Evolutionary conservation across 2,888 invertebrate genomes (phyloP).

Genomic region (Xestobium rufovillosum): DNA sequence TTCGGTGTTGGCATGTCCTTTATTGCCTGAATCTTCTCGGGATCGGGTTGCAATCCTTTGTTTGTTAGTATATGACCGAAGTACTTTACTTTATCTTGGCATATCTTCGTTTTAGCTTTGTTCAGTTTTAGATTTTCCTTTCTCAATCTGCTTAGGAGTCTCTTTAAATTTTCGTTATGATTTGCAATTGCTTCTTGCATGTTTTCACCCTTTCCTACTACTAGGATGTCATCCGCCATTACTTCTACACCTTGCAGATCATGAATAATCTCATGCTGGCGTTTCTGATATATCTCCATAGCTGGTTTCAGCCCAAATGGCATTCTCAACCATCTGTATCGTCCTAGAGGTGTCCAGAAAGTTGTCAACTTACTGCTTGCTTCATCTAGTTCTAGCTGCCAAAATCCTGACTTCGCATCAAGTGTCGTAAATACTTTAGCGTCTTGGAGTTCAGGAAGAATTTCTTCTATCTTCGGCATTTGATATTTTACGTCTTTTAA

Average conservation of each 20-base stretch:
- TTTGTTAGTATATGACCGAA: conserved; percentile 5
- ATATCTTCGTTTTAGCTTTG: conserved; percentile 4
- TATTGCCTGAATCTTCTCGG: conserved; percentile 11
- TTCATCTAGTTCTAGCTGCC: conserved; percentile 11
- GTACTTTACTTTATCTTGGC: conserved; percentile 2
- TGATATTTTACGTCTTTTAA: too few relatives aligned
- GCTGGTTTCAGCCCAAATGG: conserved; percentile 18
- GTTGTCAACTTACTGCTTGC: conserved; percentile 6
- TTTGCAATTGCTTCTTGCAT: conserved; percentile 17
- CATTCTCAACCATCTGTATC: conserved; percentile 12
- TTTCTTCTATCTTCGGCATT: too few relatives aligned
- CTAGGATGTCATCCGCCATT: conserved; percentile 19
- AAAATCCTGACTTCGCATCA: conserved; percentile 19
- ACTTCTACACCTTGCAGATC: too few relatives aligned
- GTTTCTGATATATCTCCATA: conserved; percentile 19
- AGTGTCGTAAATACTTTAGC: too few relatives aligned
- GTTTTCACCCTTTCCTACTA: conserved; percentile 15
- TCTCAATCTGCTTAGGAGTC: too few relatives aligned
- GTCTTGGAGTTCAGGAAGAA: too few relatives aligned
- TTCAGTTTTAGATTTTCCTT: too few relatives aligned
- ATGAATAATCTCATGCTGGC: too few relatives aligned
- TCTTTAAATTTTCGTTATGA: conserved; percentile 19
- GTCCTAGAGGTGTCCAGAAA: conserved; percentile 14
- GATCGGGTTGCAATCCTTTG: conserved; percentile 5
- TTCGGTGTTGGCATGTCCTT: conserved; percentile 8